Evolutionary conservation across 1,140 invertebrate genomes (phyloP), one percentile per base, ranked within the genome.

Genomic region (Drosophila willistoni): DNA sequence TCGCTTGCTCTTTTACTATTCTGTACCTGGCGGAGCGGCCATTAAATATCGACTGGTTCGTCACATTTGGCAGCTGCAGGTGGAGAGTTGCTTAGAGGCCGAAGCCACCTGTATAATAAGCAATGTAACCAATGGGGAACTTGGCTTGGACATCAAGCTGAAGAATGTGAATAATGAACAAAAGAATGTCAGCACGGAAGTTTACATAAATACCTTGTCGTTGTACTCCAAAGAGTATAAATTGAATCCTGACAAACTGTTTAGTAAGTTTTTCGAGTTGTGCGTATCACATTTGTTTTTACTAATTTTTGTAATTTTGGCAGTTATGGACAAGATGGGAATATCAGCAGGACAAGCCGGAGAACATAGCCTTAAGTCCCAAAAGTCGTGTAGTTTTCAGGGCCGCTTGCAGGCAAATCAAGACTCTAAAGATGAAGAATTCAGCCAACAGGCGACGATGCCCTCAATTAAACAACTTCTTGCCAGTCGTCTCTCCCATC

Each of bases 1-100:
- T 19, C 94, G 96, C 81, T 91, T 97, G 64, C 91, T 96, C 34
- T 95, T 96, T 82, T 96, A 96, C 85, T 96, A 96, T 90, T 94
- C 96, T 79, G 94, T 95, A 79, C 91, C 92, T 0, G 33, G 55
- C 4, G 79, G 93, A 36, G 59, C 77, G 92, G 73, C 86, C 92
- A 70, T 77, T 91, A 95, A 95, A 74, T 94, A 96, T 89, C 93
- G 96, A 51, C 84, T 96, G 9, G 93, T 95, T 29, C 94, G 95
- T 6, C 95, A 96, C 71, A 93, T 93, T 17, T 96, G 95, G 94
- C 93, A 94, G 62, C 90, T 96, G n/a, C 94, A 94, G 42, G 94
- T 96, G n/a, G 92, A 95, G 56, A 94, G 95, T 70, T 96, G 95
- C 1, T 86, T 96, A 12, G 93, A 94, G 63, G 93, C 95, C 2